phyloP scores from a whole-genome alignment of 2,888 invertebrate genomes.

The Polyommatus iphigenia region DNA sequence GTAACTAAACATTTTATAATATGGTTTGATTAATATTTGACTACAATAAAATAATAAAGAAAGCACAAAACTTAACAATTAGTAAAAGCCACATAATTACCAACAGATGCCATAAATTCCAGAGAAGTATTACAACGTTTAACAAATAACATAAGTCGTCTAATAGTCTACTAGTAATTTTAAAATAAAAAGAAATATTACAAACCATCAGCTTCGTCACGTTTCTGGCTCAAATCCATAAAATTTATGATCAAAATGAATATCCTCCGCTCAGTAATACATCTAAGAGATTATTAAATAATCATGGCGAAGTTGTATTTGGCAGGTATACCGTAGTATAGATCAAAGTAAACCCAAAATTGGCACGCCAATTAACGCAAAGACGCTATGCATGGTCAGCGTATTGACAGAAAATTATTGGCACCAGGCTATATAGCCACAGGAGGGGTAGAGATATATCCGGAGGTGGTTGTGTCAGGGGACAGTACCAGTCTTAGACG shows the following conservation, averaged over 20 bases:
- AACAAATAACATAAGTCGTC: slow-evolving; percentile 4
- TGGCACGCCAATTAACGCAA: slow-evolving; percentile 64
- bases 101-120: background rate
- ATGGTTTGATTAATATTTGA: background rate
- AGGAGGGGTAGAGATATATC: slow-evolving; percentile 76
- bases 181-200: slow-evolving; percentile 30
- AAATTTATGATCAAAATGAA: slow-evolving; percentile 19
- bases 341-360: slow-evolving; percentile 50
- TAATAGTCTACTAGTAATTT: slow-evolving; percentile 20
- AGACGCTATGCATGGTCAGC: slow-evolving; percentile 65
- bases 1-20: background rate
- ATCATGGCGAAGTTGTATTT: slow-evolving; percentile 3
- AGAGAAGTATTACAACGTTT: background rate
- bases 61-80: background rate
- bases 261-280: slow-evolving; percentile 9
- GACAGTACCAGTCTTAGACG: slow-evolving; percentile 67
- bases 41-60: background rate
- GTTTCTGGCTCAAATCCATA: slow-evolving; percentile 25
- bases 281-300: slow-evolving; percentile 6
- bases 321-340: slow-evolving; percentile 15
- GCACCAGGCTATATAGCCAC: slow-evolving; percentile 57
- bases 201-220: slow-evolving; percentile 18
- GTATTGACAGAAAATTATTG: slow-evolving; percentile 78
- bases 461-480: slow-evolving; percentile 66
- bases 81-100: background rate